These are phyloP conservation scores for Suricata suricatta DNA, from an alignment of 2,113 vertebrate species.

Conservation along the genomic window DNA sequence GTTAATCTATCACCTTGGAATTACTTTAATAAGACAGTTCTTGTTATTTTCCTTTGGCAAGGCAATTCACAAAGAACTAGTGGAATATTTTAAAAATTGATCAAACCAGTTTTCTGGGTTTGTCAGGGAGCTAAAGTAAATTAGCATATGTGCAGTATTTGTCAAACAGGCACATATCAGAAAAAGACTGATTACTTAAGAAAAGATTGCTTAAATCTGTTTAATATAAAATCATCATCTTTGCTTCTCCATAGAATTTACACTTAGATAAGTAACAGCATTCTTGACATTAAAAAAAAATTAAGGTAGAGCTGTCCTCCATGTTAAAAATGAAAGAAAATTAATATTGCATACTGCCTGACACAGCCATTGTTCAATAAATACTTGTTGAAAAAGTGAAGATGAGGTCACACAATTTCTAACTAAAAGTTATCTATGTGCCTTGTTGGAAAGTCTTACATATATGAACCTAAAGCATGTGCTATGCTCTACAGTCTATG, in stretches of 20 bases:
- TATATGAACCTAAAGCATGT: background rate
- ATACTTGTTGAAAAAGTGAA: slow-evolving; percentile 49
- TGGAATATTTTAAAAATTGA: slow-evolving; percentile 42
- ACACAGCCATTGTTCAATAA: slow-evolving; percentile 28
- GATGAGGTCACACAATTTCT: slow-evolving; percentile 22
- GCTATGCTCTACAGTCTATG: background rate
- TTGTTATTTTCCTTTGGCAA: slow-evolving; percentile 49
- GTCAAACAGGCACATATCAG: slow-evolving; percentile 14
- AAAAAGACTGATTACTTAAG: slow-evolving; percentile 57
- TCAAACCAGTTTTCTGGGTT: slow-evolving; percentile 37
- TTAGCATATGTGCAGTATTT: slow-evolving; percentile 28
- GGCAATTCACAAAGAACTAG: slow-evolving; percentile 55
- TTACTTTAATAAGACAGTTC: slow-evolving; percentile 37
- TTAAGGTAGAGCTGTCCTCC: background rate
- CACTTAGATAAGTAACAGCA: slow-evolving; percentile 42
- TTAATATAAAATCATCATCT: slow-evolving; percentile 56
- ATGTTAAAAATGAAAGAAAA: slow-evolving; percentile 53
- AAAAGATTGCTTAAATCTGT: slow-evolving; percentile 47
- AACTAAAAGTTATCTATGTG: slow-evolving; percentile 34
- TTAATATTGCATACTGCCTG: slow-evolving; percentile 37
- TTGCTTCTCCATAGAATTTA: background rate
- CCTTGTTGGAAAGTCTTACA: slow-evolving; percentile 30
- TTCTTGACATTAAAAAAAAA: slow-evolving; percentile 65
- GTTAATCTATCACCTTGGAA: slow-evolving; percentile 26
- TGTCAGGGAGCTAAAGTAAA: slow-evolving; percentile 52